Base-by-base conservation (phyloP, 1,140 invertebrate species). In the Drosophila tropicalis region DNA sequence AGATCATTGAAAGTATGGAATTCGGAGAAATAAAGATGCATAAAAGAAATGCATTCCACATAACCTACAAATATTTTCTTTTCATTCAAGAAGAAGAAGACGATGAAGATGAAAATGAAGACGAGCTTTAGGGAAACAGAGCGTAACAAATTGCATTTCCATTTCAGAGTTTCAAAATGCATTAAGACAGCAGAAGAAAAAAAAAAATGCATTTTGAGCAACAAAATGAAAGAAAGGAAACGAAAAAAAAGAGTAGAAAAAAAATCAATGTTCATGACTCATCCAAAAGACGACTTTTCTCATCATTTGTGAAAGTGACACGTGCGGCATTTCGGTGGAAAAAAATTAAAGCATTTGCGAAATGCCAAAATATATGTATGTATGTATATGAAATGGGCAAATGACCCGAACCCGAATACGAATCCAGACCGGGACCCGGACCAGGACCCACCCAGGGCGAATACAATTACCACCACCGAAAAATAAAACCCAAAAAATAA, bases 141-240 rank as follows among this genome's bases (percentile, higher is more conserved):
- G 70, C 82, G 78, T 77, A 81, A 87, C 75, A 70, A 74, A 75
- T 70, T 82, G 78, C 81, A 81, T 85, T 85, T 85, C 57, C 81
- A 83, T 83, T 83, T 83, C 65, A 75, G 40, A 56, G 68, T 80
- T 74, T 79, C 5, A 7, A 19, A 29, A 25, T 29, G 55, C 15
- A 25, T 15, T 17, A 13, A 25, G 32, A 55, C 41, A n/a, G 36
- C 36, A 41, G 51, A 9, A 7, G 12, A 47, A 72, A 36, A 58
- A 5, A 61, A 40, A 62, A 22, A 51, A 9, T 51, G 44, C 44
- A 51, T 47, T 47, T 47, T 19, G 17, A 47, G 7, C 4, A 44
- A 62, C 61, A n/a, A 72, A 66, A 68, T 64, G 32, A 84, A 84
- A 84, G 29, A 29, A 68, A 67, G 68, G 41, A 62, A 62, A 54